Evolutionary conservation across 2,888 invertebrate species (phyloP), one percentile per base, ranked within the genome.

Genomic region (Leptinotarsa tumamoca): DNA sequence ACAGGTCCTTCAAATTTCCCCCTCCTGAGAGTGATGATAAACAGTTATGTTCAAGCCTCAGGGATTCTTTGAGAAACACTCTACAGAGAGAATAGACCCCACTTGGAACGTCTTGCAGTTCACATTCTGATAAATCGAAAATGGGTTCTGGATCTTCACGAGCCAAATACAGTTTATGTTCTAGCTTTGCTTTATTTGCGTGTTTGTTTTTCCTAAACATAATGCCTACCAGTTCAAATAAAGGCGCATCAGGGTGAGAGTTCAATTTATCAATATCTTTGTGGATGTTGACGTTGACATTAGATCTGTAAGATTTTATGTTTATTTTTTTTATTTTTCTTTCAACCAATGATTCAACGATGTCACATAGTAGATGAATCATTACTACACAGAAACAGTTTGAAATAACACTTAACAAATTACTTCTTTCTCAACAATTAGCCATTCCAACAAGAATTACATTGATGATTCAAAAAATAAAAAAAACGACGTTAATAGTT

Each of bases 111-210:
- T 89, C 91, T 82, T 91, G 91, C 74, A 96, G 88, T 85, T 93
- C 92, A 88, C 96, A 96, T 80, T 93, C 93, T 5, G 95, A 94
- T 78, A 96, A 87, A 88, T 96, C 96, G 88, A 95, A 96, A 77
- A 92, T 90, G 72, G 94, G 92, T 87, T 95, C 96, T 50, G 96
- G 96, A 80, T 93, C 94, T 89, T 96, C 96, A 83, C 92, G 89
- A 52, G 93, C 93, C 89, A 92, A 86, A 83, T 91, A 92, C 78
- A 92, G 85, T 86, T 92, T 92, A 85, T 91, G 90, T 83, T 92
- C 91, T 67, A 92, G 87, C 82, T 90, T 90, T 56, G 91, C 89
- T 87, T 91, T 92, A 84, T 91, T 91, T 83, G 91, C 90, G 80
- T 84, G 84, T 80, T 87, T 87, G 75, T 83, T 86, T 79, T 81